Base-by-base conservation (phyloP, 2,888 invertebrate species). In the Ectemnius lituratus region DNA sequence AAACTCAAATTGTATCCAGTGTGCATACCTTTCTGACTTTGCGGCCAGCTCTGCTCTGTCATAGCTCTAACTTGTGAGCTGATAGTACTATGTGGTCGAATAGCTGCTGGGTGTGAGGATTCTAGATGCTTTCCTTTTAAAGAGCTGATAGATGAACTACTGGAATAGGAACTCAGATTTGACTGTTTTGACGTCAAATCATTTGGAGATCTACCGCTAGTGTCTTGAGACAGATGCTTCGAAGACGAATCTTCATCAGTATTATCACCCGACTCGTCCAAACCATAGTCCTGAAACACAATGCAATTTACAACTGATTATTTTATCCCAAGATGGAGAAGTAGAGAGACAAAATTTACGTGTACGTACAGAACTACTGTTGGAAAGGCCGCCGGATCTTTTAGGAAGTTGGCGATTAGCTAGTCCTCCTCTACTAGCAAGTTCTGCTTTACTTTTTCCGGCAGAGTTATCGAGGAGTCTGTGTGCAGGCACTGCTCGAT, bases 391-490 rank as follows among this genome's bases (percentile, higher is more conserved):
- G 16, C 91, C 90, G 3, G 90, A 90, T 78, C 90, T 84, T 81
- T 91, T 91, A 23, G 95, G 95, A 83, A 95, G 90, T 89, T 95
- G 95, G 69, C 96, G 92, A 90, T 95, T 94, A 13, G 95, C 95
- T 79, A 96, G 91, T 78, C 95, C 95, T 75, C 95, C 95, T 82
- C 95, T 93, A 76, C 95, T 95, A 70, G 96, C 98, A 84, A 98
- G 93, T 91, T 98, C 97, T 18, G 96, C 97, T 92, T 96, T 96
- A 76, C 94, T 94, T 90, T 95, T 95, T 78, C 94, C 96, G 16
- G 95, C 96, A 1, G 97, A 96, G 85, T 95, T 96, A 91, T 98
- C 98, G 63, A 98, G 93, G 78, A 98, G 93, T 88, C 95, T 95
- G 84, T 96, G 96, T 83, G 96, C 96, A 66, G 98, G 98, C 74